Evolutionary conservation across 2,113 vertebrate genomes (phyloP).

Genomic region (Myrmecophaga tridactyla): DNA sequence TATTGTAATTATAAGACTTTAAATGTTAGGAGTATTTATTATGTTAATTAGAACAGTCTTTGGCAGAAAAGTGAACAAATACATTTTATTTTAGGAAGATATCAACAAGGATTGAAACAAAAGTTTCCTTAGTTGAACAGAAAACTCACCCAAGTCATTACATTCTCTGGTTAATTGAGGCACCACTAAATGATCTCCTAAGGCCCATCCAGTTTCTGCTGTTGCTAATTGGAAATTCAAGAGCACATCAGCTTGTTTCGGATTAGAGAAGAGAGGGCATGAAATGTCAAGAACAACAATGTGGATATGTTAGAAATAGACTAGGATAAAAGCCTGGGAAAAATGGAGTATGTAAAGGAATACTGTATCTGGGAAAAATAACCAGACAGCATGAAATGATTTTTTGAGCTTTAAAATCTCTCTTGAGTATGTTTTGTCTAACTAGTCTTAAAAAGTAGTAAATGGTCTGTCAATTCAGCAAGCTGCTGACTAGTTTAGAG

Average conservation of each 20-base stretch:
- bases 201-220: background rate
- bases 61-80: background rate
- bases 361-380: background rate
- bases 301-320: background rate
- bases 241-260: conserved; percentile 21
- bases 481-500: conserved; percentile 42
- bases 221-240: background rate
- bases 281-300: conserved; percentile 35
- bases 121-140: conserved; percentile 19
- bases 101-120: conserved; percentile 4
- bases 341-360: conserved; percentile 11
- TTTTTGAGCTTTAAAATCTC: background rate
- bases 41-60: conserved; percentile 6
- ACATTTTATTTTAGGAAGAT: conserved; percentile 29
- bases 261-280: background rate
- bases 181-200: conserved; percentile 3
- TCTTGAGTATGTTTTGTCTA: background rate
- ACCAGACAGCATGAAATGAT: background rate
- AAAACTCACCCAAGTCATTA: conserved; percentile 12
- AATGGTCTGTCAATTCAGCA: conserved; percentile 11
- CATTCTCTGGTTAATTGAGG: background rate
- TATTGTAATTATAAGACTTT: background rate
- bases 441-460: background rate
- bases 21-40: conserved; percentile 27
- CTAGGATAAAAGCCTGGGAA: background rate